These are phyloP conservation scores for Choristoneura rosaceana DNA, from an alignment of 2,888 invertebrate species.

Conservation along the genomic window DNA sequence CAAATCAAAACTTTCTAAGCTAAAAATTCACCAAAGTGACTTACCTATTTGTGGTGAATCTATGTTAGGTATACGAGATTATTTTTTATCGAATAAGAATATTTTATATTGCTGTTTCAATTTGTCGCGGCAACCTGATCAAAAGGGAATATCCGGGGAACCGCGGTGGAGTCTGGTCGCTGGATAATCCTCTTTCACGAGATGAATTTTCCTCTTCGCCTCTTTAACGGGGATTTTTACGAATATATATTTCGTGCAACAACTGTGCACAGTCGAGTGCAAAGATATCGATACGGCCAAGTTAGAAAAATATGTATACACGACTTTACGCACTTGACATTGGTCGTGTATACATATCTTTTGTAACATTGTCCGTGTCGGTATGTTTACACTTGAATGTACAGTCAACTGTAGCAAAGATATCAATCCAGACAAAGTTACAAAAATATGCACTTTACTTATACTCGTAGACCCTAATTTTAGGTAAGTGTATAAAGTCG, in stretches of 20 bases:
- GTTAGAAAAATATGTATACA: too few species aligned
- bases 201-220: constrained; percentile 64
- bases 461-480: too few species aligned
- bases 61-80: neutral
- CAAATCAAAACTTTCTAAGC: neutral
- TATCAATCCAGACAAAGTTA: too few species aligned
- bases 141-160: constrained; percentile 49
- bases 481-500: too few species aligned
- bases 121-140: constrained; percentile 24
- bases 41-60: neutral
- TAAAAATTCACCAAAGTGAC: neutral
- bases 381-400: too few species aligned
- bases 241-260: constrained; percentile 35
- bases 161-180: constrained; percentile 57
- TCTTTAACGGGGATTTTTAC: constrained; percentile 44
- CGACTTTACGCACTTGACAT: too few species aligned
- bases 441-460: too few species aligned
- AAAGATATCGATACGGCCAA: too few species aligned
- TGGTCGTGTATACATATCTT: too few species aligned
- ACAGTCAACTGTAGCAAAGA: too few species aligned
- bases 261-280: neutral
- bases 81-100: constrained; percentile 12
- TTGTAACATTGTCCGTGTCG: too few species aligned
- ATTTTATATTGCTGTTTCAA: constrained; percentile 4
- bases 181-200: constrained; percentile 72